A percentile compares a stretch with the other conserved stretches of the same genome.
Conservation (phyloP, 2,888 invertebrate species). For the Zaprionus lineosus region DNA sequence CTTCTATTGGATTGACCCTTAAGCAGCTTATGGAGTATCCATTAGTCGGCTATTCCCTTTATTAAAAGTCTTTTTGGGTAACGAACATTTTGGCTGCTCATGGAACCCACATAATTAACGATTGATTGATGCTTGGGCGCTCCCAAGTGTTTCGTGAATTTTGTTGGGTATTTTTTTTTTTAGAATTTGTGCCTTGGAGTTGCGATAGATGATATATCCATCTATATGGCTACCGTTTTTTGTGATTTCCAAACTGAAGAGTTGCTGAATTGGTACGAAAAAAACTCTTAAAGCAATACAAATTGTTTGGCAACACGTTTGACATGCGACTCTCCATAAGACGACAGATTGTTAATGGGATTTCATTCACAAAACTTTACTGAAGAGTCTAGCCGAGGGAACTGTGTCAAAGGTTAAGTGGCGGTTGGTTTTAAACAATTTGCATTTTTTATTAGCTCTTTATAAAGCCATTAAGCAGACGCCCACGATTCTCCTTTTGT, state of each 20-base stretch:
- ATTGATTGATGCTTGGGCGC: slow-evolving; percentile 71
- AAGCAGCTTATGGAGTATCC: too few species aligned
- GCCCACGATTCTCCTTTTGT: too few species aligned
- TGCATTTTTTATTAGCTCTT: slow-evolving; percentile 44
- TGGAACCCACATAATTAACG: slow-evolving; percentile 66
- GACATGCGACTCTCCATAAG: slow-evolving; percentile 8
- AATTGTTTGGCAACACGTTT: slow-evolving; percentile 25
- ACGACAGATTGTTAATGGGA: slow-evolving; percentile 1
- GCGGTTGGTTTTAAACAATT: slow-evolving; percentile 41
- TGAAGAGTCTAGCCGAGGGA: neutral
- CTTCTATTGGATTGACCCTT: too few species aligned
- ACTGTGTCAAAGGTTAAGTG: slow-evolving; percentile 33
- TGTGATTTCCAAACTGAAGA: too few species aligned
- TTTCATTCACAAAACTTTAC: slow-evolving; percentile 17
- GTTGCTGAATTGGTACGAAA: too few species aligned
- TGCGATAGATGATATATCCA: slow-evolving; percentile 18
- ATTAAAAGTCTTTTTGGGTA: neutral
- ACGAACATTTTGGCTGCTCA: slow-evolving; percentile 23
- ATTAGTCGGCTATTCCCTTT: neutral
- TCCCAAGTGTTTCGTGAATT: slow-evolving; percentile 40
- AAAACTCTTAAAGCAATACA: slow-evolving; percentile 16
- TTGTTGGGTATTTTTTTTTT: slow-evolving; percentile 12
- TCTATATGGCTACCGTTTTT: slow-evolving; percentile 55
- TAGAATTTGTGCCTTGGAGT: slow-evolving; percentile 29
- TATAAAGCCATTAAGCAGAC: slow-evolving; percentile 44